Conservation (phyloP, 2,888 invertebrate genomes). For the Raillietiella orientalis region DNA sequence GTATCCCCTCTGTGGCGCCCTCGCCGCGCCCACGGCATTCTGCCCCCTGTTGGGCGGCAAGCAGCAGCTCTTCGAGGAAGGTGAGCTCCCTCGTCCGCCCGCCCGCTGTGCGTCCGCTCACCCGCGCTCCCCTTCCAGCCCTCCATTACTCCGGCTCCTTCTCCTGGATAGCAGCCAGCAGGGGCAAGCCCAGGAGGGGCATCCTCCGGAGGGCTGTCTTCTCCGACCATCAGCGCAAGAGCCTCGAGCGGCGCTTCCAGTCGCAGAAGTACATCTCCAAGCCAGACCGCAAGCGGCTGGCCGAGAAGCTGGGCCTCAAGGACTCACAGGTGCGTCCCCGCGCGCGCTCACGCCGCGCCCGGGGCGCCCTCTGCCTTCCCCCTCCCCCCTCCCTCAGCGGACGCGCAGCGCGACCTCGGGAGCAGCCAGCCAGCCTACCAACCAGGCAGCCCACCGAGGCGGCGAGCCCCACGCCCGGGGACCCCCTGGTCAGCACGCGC, state of each 20-base stretch:
- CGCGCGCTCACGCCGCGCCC: no score
- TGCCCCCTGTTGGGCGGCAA: no score
- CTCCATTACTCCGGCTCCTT: conserved; percentile 20
- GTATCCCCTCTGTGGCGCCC: no score
- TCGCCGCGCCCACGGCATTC: no score
- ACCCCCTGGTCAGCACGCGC: no score
- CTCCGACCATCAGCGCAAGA: conserved; percentile 78
- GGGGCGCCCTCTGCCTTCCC: background rate
- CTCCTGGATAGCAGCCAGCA: conserved; percentile 65
- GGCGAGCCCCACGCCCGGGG: no score
- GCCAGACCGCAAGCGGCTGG: conserved; percentile 84
- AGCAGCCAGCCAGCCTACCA: no score
- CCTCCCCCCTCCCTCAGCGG: no score
- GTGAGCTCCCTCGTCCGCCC: conserved; percentile 55
- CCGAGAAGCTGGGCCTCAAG: conserved; percentile 77
- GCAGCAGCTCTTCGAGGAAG: no score
- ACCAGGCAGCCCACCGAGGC: no score
- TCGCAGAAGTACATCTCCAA: conserved; percentile 95
- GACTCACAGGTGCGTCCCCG: conserved; percentile 84
- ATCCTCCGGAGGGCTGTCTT: conserved; percentile 95
- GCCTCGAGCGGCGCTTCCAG: conserved; percentile 78
- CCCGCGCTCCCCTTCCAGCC: conserved; percentile 27
- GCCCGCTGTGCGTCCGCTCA: conserved; percentile 11
- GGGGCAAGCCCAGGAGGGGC: conserved; percentile 72
- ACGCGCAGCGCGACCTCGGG: no score